These are phyloP conservation scores for Tarsius wallacei DNA, from an alignment of 2,797 vertebrate species.

Conservation along the genomic window DNA sequence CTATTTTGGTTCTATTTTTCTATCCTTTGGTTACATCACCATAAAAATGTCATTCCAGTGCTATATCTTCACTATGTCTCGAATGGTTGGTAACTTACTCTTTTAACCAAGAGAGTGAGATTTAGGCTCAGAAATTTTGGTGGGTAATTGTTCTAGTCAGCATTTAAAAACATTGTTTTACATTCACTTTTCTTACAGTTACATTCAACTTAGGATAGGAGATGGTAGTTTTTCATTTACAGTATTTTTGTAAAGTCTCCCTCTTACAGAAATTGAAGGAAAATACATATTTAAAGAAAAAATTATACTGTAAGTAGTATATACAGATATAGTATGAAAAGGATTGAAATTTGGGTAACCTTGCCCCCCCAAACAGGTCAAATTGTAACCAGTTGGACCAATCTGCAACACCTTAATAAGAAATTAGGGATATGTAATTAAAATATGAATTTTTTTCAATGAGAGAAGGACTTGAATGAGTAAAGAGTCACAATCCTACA, in stretches of 20 bases:
- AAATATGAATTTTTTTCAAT: constrained; percentile 58
- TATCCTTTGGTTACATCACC: constrained; percentile 53
- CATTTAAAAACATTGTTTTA: constrained; percentile 13
- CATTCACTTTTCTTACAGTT: constrained; percentile 34
- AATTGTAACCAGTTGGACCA: neutral
- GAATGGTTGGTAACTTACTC: neutral
- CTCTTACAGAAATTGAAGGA: constrained; percentile 28
- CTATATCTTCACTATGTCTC: constrained; percentile 32
- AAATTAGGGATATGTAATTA: constrained; percentile 52
- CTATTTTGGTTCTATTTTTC: constrained; percentile 71
- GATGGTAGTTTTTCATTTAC: neutral
- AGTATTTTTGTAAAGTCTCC: constrained; percentile 21
- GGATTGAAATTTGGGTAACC: neutral
- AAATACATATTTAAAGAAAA: constrained; percentile 66
- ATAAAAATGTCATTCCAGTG: constrained; percentile 56
- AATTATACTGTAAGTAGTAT: neutral
- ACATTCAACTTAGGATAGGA: constrained; percentile 14
- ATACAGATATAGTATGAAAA: neutral
- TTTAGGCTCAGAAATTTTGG: neutral
- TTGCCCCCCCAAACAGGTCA: neutral
- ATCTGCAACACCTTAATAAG: neutral
- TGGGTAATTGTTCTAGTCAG: neutral
- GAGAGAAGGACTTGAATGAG: neutral
- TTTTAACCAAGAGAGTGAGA: constrained; percentile 29
- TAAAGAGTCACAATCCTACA: constrained; percentile 18